Evolutionary conservation across 2,888 invertebrate species (phyloP), one percentile per base, ranked within the genome.

Genomic region (Apodemia duryi): DNA sequence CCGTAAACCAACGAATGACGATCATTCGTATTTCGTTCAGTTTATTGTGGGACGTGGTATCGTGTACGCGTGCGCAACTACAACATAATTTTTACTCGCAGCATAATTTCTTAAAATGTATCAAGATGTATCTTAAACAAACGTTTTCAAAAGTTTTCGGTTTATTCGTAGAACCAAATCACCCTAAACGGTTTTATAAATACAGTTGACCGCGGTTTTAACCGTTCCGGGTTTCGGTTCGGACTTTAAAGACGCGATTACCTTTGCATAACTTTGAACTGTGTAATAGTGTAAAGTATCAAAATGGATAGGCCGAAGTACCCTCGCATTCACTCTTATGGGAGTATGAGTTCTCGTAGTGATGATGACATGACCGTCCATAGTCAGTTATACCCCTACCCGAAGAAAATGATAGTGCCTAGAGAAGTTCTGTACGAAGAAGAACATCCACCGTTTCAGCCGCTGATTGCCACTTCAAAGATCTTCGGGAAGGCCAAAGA

Each of bases 401-500:
- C 80, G 32, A 89, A 91, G 71, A 92, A 90, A 70, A 85, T 92
- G 86, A 75, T 87, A 1, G 79, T 92, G 0, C 78, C 83, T 61
- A 78, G 86, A 46, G 91, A 91, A 67, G 80, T 88, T n/a, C 68
- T 91, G 69, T 91, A 91, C 65, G 90, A 91, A 68, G 89, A 91
- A 65, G 83, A 91, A 70, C 73, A 91, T 69, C 89, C 90, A 0
- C 90, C 91, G 0, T 91, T 91, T 69, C 83, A 88, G 69, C 90
- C 91, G 0, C 72, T 91, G 2, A 80, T 91, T 21, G 89, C 82
- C 0, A 90, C 91, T 1, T 79, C 78, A 1, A 84, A 82, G 69
- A 75, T 93, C 63, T 89, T 94, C 68, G 93, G 94, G 1, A 83
- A 93, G 65, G 85, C 93, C 60, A 87, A 93, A 70, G 93, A 93